Conservation (phyloP, 2,113 vertebrate genomes). For the Larimichthys polyactis region DNA sequence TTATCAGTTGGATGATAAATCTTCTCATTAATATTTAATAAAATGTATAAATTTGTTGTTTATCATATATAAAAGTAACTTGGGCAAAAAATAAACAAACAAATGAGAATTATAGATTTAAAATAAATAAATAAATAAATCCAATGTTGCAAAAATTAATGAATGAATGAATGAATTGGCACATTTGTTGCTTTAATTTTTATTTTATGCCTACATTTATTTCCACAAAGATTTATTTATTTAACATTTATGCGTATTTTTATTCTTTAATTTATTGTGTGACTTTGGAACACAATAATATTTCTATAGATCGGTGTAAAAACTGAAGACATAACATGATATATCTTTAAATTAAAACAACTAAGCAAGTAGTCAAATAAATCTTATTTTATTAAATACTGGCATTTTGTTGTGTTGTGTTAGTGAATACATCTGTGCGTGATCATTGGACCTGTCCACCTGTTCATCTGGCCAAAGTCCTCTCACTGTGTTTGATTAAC, state of each 20-base stretch:
- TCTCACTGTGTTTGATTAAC: conserved; percentile 48
- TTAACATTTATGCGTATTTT: not conserved
- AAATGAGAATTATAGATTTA: too few relatives aligned
- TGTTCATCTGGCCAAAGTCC: conserved; percentile 58
- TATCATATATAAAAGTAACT: too few relatives aligned
- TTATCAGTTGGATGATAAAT: not conserved
- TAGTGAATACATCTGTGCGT: not conserved
- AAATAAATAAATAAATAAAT: too few relatives aligned
- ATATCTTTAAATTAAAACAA: not conserved
- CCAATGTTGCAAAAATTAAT: too few relatives aligned
- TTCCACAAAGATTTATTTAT: not conserved
- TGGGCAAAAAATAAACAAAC: too few relatives aligned
- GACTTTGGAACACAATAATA: too few relatives aligned
- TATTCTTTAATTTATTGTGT: not conserved
- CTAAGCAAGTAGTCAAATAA: not conserved
- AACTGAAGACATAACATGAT: not conserved
- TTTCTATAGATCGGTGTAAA: too few relatives aligned
- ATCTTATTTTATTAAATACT: not conserved
- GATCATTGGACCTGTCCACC: not conserved
- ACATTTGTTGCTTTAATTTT: not conserved
- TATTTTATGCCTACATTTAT: not conserved
- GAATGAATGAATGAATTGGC: too few relatives aligned
- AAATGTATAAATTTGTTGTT: too few relatives aligned
- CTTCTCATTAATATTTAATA: not conserved
- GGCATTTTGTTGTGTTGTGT: not conserved